Conservation (phyloP, 2,888 invertebrate species). For the Cryptocephalus primarius region DNA sequence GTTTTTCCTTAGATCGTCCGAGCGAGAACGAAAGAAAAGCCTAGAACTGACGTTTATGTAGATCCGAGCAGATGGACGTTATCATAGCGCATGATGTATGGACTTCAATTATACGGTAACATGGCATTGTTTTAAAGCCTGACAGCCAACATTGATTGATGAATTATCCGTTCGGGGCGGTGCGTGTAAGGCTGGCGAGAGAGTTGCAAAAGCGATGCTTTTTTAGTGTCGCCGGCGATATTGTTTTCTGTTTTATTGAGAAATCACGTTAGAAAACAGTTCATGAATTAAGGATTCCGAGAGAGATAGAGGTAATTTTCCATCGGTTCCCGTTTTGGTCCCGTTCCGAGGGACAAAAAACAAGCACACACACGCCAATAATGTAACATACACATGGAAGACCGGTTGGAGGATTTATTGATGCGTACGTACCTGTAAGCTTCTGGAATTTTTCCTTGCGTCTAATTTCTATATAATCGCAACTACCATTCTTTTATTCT, state of each 20-base stretch:
- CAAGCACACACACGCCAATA: no score
- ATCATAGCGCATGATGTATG: conserved; percentile 33
- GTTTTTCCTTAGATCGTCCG: no score
- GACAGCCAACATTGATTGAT: conserved; percentile 38
- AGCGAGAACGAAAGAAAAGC: background rate
- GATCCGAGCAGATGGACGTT: conserved; percentile 27
- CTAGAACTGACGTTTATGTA: conserved; percentile 20
- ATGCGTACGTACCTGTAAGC: no score
- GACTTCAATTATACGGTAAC: conserved; percentile 37
- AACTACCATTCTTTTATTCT: no score
- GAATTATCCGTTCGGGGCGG: conserved; percentile 28
- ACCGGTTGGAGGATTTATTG: no score
- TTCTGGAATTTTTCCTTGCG: no score
- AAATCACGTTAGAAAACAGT: conserved; percentile 25
- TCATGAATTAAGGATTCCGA: conserved; percentile 27
- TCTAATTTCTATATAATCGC: no score
- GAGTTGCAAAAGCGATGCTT: conserved; percentile 19
- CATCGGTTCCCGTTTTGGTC: no score
- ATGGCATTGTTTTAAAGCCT: conserved; percentile 37
- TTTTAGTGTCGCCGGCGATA: conserved; percentile 18
- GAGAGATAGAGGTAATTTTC: background rate
- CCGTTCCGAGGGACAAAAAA: no score
- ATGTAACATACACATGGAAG: no score
- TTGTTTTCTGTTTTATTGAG: conserved; percentile 22
- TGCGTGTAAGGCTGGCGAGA: conserved; percentile 23